phyloP scores from a whole-genome alignment of 2,113 vertebrate genomes.

The Psilopsiagon aymara region DNA sequence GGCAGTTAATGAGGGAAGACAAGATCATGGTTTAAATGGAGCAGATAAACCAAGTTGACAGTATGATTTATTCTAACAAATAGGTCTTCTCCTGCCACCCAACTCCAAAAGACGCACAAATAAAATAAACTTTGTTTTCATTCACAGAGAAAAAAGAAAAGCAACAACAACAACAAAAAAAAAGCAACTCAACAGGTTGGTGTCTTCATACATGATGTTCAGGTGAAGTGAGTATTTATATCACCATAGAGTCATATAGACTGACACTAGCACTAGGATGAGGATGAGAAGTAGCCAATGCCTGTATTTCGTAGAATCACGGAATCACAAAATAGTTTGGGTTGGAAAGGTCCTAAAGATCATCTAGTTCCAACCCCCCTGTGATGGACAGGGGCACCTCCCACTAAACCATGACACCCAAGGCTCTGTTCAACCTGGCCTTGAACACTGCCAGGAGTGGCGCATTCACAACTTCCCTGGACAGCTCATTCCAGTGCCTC shows the following conservation, averaged over 20 bases:
- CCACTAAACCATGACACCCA: no score
- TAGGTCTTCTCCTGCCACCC: not conserved
- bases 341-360: no score
- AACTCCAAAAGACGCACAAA: not conserved
- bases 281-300: not conserved
- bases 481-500: no score
- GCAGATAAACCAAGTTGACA: not conserved
- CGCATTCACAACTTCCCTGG: no score
- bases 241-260: not conserved
- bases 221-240: not conserved
- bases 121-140: not conserved
- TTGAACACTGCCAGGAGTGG: no score
- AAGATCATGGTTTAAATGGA: not conserved
- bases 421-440: no score
- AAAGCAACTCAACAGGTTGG: rapidly evolving
- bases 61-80: not conserved
- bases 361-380: no score
- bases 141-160: not conserved
- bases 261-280: not conserved
- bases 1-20: not conserved
- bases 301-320: not conserved
- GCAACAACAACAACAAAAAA: not conserved
- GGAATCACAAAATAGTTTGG: no score
- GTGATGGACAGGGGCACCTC: no score
- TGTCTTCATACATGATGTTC: not conserved